Base-by-base conservation (phyloP, 2,113 vertebrate species). In the Blennius ocellaris region DNA sequence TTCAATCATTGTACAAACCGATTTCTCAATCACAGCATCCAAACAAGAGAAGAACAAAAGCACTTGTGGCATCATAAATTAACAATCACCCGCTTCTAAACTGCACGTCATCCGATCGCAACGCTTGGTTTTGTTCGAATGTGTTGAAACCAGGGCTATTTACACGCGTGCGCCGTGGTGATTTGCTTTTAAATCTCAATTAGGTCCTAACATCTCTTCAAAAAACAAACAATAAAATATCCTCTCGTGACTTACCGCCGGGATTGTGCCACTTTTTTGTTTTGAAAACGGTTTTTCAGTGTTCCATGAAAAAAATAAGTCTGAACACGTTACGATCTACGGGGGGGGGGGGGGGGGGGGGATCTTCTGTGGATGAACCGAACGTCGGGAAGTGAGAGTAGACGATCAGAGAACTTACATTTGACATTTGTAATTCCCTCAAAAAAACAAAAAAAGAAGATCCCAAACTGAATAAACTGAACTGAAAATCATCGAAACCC, bases 41-140 rank as follows among this genome's bases (percentile, higher is more conserved):
- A 70, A 90, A 87, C 68, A 85, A 67, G 30, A 83, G 82, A 74
- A 65, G 47, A 80, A 77, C 81, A 75, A 75, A 85, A 87, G 89
- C 88, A 89, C 77, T 90, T 85, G 84, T 77, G 85, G 81, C 83
- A 77, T 86, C 53, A 91, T 92, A 92, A 92, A 92, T 92, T 91
- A 94, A 91, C 65, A 87, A 68, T 89, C 57, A 81, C 58, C 64
- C 65, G 83, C 80, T 81, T 77, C 77, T 30, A 45, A 85, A 84
- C 58, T 80, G 80, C 71, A 83, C 50, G 54, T 73, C 30, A 62
- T 78, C 65, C 69, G 63, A 90, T 84, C 70, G 76, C 6, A 39
- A 83, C 64, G 61, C 52, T 82, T 74, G 16, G 80, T 73, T 73
- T 90, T 90, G 70, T 84, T 90, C 70, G 12, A 50, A 47, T 73